Base-by-base conservation (phyloP, 1,140 invertebrate species). In the Dendroctonus ponderosae region DNA sequence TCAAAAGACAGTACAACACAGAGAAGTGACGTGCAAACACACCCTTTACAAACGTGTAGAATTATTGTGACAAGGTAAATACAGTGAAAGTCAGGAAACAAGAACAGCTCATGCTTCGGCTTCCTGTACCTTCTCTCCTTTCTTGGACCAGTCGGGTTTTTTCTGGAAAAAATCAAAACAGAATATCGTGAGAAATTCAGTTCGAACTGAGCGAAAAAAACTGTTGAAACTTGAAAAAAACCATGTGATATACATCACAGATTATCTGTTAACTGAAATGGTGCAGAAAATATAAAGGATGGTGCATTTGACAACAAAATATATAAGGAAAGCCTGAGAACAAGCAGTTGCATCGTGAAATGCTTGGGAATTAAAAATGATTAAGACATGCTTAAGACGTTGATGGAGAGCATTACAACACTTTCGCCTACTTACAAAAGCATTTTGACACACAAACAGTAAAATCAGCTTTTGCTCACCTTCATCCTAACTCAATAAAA, bases 61-160 rank as follows among this genome's bases (percentile, higher is more conserved):
- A 52, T 51, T 52, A 52, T 46, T 15, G 46, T 62, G 59, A 43
- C n/a, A 57, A 40, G 37, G 52, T 40, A 49, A 41, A 49, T 51
- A 51, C 11, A 46, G 43, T 46, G 43, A 12, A 8, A 7, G 40
- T 44, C 6, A 58, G 12, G 6, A 44, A 58, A 58, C 81, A 81
- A 5, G 14, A 42, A 42, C 37, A 46, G 41, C 48, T 90, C 87
- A 90, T 88, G 87, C 89, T 83, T 91, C 89, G 80, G 87, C 89
- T 80, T 91, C 90, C 83, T 91, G 91, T 91, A 91, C 90, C 90
- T 92, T 91, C 84, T 90, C 90, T 78, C 89, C 89, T 79, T 91
- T 91, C 85, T 93, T 92, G 78, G 91, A 92, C 91, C 91, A 93
- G 83, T 92, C 91, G 74, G 91, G 90, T 83, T 92, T 92, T 85